A percentile compares a stretch with the other conserved stretches of the same genome.
Conservation (phyloP, 2,113 vertebrate genomes). For the Oncorhynchus keta region DNA sequence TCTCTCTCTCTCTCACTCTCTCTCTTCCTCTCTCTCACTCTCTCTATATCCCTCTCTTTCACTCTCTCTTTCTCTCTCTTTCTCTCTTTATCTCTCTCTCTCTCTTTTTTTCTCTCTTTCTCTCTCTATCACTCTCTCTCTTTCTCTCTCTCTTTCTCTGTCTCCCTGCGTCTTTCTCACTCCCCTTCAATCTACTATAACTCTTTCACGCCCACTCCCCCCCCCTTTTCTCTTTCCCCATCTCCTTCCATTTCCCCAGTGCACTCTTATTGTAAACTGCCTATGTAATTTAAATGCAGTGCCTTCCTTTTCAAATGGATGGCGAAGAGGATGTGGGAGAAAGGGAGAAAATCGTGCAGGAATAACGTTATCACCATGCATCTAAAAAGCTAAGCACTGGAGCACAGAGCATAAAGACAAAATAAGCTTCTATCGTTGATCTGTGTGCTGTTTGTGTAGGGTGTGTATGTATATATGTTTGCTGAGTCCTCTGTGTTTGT, state of each 20-base stretch:
- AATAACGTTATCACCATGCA: too few species aligned
- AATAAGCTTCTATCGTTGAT: too few species aligned
- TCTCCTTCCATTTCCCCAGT: constrained; percentile 61
- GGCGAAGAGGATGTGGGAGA: constrained; percentile 18
- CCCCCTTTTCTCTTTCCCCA: constrained; percentile 40
- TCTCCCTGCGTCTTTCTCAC: constrained; percentile 37
- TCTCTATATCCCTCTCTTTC: background rate
- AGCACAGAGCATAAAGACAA: too few species aligned
- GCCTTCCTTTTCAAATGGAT: constrained; percentile 62
- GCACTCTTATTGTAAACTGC: constrained; percentile 73
- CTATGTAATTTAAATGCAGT: constrained; percentile 23
- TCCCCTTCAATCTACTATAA: constrained; percentile 16
- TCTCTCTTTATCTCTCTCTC: background rate
- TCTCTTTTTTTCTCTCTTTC: background rate
- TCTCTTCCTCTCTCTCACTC: constrained; percentile 21
- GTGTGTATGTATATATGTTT: too few species aligned
- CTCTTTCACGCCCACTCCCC: constrained; percentile 24
- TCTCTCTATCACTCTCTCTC: background rate
- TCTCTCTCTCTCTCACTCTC: too few species aligned
- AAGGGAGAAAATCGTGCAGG: constrained; percentile 5
- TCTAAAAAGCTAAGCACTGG: too few species aligned
- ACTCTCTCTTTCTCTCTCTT: too few species aligned
- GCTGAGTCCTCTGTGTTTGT: background rate
- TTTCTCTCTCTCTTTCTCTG: background rate
- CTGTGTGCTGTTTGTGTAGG: too few species aligned